Evolutionary conservation across 2,113 vertebrate species (phyloP), one percentile per base, ranked within the genome.

Genomic region (Panthera tigris): DNA sequence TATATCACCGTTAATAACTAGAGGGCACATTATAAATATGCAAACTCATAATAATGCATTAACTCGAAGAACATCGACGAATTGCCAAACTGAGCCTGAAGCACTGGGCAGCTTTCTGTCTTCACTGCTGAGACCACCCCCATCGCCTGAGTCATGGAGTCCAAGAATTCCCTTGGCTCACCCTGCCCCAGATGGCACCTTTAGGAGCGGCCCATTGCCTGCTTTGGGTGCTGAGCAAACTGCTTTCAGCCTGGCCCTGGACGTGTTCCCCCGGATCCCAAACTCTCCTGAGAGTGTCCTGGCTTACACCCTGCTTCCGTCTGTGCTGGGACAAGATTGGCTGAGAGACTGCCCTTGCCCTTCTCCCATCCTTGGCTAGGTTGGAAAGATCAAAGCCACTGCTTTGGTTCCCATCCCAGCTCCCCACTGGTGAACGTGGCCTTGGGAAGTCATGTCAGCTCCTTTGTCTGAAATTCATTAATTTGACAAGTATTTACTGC

Each of bases 1-100:
- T 97, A 93, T 96, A 91, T 94, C 96, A 90, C 91, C 27, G 14
- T 97, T 98, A 98, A 97, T 98, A 97, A 98, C 89, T 82, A 48
- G 94, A 97, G 94, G 93, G 90, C 82, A 81, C 90, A 19, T 96
- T 95, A 97, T 97, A 98, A 97, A 98, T 95, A 97, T 97, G 97
- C 98, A 97, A 79, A 96, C 89, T 95, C 86, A 96, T 97, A 96
- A 97, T 93, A 95, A 82, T 89, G 84, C 89, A 55, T 94, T 97
- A 87, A 94, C 97, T 97, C 25, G 5, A 84, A 95, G 93, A 95
- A 71, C 97, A n/a, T 89, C 45, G 19, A 93, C 89, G 73, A 76
- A 97, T 85, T 66, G 89, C 96, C 76, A 66, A 76, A 89, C 87
- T 4, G 79, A 91, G 91, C 97, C 83, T 7, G 36, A 29, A 73